These are phyloP conservation scores for Sebastes trivittatus DNA, from an alignment of 2,797 vertebrate genomes.

Conservation along the genomic window DNA sequence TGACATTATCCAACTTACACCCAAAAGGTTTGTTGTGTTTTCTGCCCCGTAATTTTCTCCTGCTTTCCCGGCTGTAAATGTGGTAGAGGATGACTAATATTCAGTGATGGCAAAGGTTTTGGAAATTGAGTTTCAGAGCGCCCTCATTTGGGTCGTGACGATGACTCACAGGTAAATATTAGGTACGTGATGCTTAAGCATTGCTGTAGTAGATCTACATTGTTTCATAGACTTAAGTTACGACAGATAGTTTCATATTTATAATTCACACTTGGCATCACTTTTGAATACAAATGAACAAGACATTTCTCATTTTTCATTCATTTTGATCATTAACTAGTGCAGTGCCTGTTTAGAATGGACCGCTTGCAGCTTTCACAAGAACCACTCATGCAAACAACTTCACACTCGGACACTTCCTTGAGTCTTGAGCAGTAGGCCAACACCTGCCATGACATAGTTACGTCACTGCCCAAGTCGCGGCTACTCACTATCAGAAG, in stretches of 20 bases:
- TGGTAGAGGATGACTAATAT: constrained; percentile 46
- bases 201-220: not conserved
- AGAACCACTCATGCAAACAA: too few relatives aligned
- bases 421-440: too few relatives aligned
- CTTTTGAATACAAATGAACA: not conserved
- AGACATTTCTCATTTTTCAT: not conserved
- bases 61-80: constrained; percentile 23
- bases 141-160: constrained; percentile 27
- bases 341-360: too few relatives aligned
- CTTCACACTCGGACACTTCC: too few relatives aligned
- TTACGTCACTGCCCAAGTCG: not conserved
- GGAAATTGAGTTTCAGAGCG: constrained; percentile 43
- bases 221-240: not conserved
- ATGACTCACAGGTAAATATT: constrained; percentile 41
- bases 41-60: constrained; percentile 24
- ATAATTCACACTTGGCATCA: not conserved
- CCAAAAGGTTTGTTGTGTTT: constrained; percentile 41
- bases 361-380: too few relatives aligned
- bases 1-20: constrained; percentile 62
- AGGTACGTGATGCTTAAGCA: not conserved
- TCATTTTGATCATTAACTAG: not conserved
- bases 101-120: constrained; percentile 32
- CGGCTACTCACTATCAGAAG: not conserved
- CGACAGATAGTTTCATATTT: not conserved
- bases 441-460: too few relatives aligned